These are phyloP conservation scores for Hetaerina americana DNA, from an alignment of 1,140 invertebrate genomes.

Conservation along the genomic window DNA sequence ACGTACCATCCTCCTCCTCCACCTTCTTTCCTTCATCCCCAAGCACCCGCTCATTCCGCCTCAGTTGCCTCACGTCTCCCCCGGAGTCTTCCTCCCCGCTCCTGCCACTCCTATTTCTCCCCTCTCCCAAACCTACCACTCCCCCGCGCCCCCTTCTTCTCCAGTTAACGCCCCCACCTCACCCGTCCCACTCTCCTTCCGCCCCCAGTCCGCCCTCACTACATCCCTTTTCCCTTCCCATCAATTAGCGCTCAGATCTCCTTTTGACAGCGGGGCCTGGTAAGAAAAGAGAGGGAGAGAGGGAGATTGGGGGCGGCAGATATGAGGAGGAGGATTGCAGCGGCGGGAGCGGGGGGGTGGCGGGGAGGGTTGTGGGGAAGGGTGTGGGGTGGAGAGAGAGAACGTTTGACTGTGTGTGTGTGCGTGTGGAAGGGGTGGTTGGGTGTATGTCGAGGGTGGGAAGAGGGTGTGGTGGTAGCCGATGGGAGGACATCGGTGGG, in stretches of 20 bases:
- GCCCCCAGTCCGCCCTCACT: too few relatives aligned
- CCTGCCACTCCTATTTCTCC: too few relatives aligned
- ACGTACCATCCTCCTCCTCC: not conserved
- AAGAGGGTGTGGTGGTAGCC: too few relatives aligned
- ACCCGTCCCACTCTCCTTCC: not conserved
- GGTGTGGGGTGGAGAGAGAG: not conserved
- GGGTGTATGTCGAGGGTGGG: too few relatives aligned
- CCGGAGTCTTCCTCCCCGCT: too few relatives aligned
- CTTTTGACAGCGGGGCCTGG: not conserved
- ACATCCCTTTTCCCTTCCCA: not conserved
- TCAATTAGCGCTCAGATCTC: not conserved
- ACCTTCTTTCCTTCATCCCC: too few relatives aligned
- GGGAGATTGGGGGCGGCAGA: not conserved
- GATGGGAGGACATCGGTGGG: too few relatives aligned
- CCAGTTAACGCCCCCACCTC: not conserved
- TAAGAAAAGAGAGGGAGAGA: too few relatives aligned
- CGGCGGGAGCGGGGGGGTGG: not conserved
- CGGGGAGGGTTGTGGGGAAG: not conserved
- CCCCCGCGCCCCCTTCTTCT: not conserved
- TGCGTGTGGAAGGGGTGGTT: not conserved
- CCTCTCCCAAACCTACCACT: not conserved
- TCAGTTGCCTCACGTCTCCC: not conserved
- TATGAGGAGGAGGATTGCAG: not conserved
- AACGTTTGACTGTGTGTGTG: too few relatives aligned
- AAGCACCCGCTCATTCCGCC: too few relatives aligned